Base-by-base conservation (phyloP, 1,140 invertebrate species). In the Drosophila mojavensis region DNA sequence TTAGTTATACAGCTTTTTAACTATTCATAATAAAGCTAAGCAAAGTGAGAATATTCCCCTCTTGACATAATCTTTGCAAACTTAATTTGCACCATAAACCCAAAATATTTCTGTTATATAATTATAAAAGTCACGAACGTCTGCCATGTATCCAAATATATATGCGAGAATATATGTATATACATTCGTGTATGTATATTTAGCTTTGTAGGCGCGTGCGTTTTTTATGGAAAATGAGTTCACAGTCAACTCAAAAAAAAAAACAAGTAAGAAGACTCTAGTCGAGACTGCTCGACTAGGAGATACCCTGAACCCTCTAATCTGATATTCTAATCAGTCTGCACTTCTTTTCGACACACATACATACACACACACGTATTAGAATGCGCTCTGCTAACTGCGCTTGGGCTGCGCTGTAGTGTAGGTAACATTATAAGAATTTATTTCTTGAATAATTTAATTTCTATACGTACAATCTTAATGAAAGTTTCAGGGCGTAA, bases 181-280 rank as follows among this genome's bases (percentile, higher is more conserved):
- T 15, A 1, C n/a, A 45, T 17, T 17, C 17, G 17, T 17, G 17
- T 17, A 17, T 15, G 4, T 45, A 45, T 45, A 45, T 45, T 45
- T 45, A 15, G 4, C 15, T 17, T 6, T 24, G 66, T 75, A 54
- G 65, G 66, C 50, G 66, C 63, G 24, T 55, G 17, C 13, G 53
- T 58, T 67, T 30, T 47, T 30, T 59, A 26, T 11, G 13, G 36
- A 43, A 53, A 81, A 75, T 65, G 59, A 85, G 59, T 81, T 85
- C 82, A 85, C 63, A 78, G 78, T 78, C 75, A 72, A 24, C 20
- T 2, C 20, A 2, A 24, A 24, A 24, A 2, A 24, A 24, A 24
- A 24, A 20, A n/a, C n/a, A n/a, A n/a, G n/a, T n/a, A n/a, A n/a
- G n/a, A n/a, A n/a, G n/a, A n/a, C n/a, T n/a, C n/a, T n/a, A n/a